Evolutionary conservation across 2,113 vertebrate genomes (phyloP).

Genomic region (Archilochus colubris): DNA sequence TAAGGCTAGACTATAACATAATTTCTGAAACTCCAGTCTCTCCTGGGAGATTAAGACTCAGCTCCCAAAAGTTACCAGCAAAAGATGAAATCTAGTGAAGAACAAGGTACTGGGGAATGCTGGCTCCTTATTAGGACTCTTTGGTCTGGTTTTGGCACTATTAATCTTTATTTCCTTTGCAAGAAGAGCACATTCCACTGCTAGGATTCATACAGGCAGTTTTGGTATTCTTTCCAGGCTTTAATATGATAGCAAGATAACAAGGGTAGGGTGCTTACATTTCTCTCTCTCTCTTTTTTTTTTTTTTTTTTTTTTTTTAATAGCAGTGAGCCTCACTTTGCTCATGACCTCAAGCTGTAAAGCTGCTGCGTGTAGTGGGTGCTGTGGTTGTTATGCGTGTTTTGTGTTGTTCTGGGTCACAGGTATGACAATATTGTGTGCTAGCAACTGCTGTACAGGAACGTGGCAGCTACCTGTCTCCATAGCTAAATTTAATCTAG

Average conservation of each 20-base stretch:
- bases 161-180: neutral
- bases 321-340: neutral
- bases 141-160: neutral
- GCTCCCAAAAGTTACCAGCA: neutral
- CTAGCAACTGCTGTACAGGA: neutral
- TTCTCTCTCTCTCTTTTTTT: neutral
- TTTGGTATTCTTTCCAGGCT: neutral
- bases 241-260: neutral
- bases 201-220: neutral
- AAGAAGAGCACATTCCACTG: neutral
- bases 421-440: neutral
- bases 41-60: neutral
- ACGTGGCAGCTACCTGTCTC: neutral
- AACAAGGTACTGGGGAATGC: accelerated
- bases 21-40: neutral
- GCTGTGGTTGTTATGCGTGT: neutral
- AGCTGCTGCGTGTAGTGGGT: neutral
- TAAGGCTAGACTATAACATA: neutral
- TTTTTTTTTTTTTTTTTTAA: neutral
- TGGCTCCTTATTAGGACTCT: neutral
- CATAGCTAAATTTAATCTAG: neutral
- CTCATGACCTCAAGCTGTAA: accelerated
- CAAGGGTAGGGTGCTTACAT: neutral
- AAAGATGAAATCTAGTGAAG: neutral
- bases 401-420: neutral